Percentiles rank a stretch among this genome's conserved stretches.
These are phyloP conservation scores for Buteo buteo DNA, from an alignment of 2,113 vertebrate genomes.

Conservation along the genomic window DNA sequence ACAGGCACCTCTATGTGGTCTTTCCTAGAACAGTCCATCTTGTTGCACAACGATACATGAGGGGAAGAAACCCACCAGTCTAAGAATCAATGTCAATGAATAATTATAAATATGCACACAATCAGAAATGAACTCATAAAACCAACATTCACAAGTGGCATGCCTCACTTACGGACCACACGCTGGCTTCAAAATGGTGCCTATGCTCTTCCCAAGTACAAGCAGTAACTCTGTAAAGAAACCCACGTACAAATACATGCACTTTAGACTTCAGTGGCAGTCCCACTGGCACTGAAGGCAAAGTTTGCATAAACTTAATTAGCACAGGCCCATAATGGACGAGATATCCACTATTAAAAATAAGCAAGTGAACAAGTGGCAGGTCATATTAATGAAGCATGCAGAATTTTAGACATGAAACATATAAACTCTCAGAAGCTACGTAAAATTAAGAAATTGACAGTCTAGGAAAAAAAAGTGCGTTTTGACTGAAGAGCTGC, in stretches of 20 bases:
- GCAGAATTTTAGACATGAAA: neutral
- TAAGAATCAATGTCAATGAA: neutral
- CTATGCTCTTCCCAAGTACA: accelerated
- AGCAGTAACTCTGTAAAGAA: neutral
- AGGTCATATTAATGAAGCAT: neutral
- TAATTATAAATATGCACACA: neutral
- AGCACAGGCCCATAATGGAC: neutral
- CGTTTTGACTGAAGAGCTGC: neutral
- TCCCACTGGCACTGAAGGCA: neutral
- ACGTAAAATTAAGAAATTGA: neutral
- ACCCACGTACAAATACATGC: neutral
- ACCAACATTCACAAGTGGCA: neutral
- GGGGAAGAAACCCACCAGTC: neutral
- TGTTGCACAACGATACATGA: neutral
- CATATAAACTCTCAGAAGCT: neutral
- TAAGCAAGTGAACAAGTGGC: neutral
- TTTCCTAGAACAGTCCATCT: neutral
- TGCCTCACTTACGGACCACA: accelerated
- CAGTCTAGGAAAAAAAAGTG: neutral
- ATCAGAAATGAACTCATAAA: neutral
- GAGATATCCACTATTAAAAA: neutral
- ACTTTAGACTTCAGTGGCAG: neutral
- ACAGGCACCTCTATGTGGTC: neutral
- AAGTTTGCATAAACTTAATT: neutral
- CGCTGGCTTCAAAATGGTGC: neutral